Percentiles rank a stretch among this genome's conserved stretches.
These are phyloP conservation scores for Polylopha cassiicola DNA, from an alignment of 2,888 invertebrate species.

Conservation along the genomic window DNA sequence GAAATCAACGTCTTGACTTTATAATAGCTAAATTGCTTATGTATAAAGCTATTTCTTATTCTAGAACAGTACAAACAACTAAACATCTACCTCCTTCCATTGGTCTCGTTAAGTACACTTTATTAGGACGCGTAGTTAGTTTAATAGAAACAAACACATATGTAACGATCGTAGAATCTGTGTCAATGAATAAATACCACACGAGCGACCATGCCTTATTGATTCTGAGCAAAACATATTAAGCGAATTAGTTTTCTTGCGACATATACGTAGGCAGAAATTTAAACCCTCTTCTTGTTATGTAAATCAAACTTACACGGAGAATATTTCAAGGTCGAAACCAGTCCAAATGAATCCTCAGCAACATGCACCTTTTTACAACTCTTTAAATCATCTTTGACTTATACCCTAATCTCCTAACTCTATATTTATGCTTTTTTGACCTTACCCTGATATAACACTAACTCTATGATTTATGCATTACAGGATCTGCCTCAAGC, in stretches of 20 bases:
- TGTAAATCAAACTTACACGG: slow-evolving; percentile 24
- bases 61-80: slow-evolving; percentile 5
- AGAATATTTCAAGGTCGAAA: slow-evolving; percentile 45
- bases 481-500: slow-evolving; percentile 57
- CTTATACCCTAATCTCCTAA: too few relatives aligned
- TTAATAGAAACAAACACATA: slow-evolving; percentile 21
- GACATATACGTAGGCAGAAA: slow-evolving; percentile 19
- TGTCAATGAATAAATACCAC: slow-evolving; percentile 20
- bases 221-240: background rate
- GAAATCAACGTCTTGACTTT: background rate
- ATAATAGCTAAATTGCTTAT: too few relatives aligned
- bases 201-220: background rate
- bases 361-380: slow-evolving; percentile 41
- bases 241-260: background rate
- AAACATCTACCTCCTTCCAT: slow-evolving; percentile 8
- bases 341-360: slow-evolving; percentile 38
- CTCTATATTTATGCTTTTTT: too few relatives aligned
- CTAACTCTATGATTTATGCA: slow-evolving; percentile 28
- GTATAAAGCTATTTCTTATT: too few relatives aligned
- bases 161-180: slow-evolving; percentile 17
- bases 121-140: slow-evolving; percentile 15
- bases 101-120: slow-evolving; percentile 10
- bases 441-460: too few relatives aligned
- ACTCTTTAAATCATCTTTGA: too few relatives aligned
- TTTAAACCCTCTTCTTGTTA: too few relatives aligned